These are phyloP conservation scores for Bujurquina vittata DNA, from an alignment of 2,113 vertebrate genomes.

Conservation along the genomic window DNA sequence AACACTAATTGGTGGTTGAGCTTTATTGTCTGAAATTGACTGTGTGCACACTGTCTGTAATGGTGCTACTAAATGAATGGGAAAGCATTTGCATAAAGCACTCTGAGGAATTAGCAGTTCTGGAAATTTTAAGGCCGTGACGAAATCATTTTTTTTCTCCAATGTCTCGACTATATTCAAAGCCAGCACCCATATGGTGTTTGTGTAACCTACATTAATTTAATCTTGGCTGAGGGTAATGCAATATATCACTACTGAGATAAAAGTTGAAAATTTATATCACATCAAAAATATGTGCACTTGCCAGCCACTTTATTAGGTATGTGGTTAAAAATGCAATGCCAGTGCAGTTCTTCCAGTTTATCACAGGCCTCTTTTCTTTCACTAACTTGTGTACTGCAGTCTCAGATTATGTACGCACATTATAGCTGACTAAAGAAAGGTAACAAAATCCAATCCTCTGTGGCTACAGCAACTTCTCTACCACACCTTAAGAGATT, in stretches of 20 bases:
- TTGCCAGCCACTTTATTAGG: fast-evolving
- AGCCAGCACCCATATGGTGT: not conserved
- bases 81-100: not conserved
- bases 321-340: too few species aligned
- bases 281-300: not conserved
- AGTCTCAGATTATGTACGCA: too few species aligned
- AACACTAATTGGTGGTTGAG: not conserved
- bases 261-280: too few species aligned
- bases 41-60: not conserved
- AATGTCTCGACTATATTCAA: not conserved
- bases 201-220: not conserved
- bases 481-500: too few species aligned
- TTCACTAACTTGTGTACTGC: too few species aligned
- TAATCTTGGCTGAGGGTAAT: not conserved
- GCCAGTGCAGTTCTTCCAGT: too few species aligned
- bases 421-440: too few species aligned
- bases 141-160: not conserved
- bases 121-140: not conserved
- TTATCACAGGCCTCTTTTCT: too few species aligned
- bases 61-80: not conserved
- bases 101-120: not conserved
- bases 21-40: not conserved
- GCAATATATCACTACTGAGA: not conserved
- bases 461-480: too few species aligned
- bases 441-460: too few species aligned